Percentiles rank a stretch among this genome's conserved stretches.
phyloP scores from a whole-genome alignment of 2,797 vertebrate species.

The Esox masquinongy region DNA sequence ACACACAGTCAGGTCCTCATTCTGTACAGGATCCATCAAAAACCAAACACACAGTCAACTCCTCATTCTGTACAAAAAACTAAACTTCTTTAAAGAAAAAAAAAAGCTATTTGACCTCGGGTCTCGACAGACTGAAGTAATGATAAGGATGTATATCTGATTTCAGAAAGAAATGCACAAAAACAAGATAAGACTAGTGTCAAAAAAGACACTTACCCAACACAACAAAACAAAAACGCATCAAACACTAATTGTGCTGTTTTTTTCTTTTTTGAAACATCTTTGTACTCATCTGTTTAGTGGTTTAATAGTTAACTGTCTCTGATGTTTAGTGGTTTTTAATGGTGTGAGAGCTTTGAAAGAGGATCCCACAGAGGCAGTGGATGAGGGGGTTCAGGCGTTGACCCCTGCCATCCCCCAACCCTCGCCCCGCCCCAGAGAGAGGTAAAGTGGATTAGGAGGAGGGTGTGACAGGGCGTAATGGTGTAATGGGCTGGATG shows the following conservation, averaged over 20 bases:
- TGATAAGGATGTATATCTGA: not conserved
- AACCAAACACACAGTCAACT: conserved; percentile 19
- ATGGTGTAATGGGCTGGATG: conserved; percentile 51
- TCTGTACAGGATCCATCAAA: not conserved
- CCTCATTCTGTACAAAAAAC: not conserved
- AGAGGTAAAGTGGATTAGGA: conserved; percentile 52
- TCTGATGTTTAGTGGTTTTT: conserved; percentile 82
- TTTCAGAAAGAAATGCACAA: not conserved
- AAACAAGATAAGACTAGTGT: not conserved
- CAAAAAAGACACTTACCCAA: not conserved
- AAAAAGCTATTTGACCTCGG: not conserved
- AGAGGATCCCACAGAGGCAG: conserved; percentile 77
- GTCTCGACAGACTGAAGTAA: not conserved
- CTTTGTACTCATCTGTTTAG: conserved; percentile 28
- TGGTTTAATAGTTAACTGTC: conserved; percentile 74
- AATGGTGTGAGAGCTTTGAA: conserved; percentile 82
- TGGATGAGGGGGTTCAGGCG: conserved; percentile 68
- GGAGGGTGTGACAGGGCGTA: conserved; percentile 52
- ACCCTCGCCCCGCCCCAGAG: conserved; percentile 23
- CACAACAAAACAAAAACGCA: not conserved
- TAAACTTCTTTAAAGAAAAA: not conserved
- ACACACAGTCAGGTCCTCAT: not conserved
- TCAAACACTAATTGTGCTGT: not conserved
- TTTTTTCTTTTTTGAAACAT: not conserved
- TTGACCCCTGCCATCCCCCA: conserved; percentile 55